Evolutionary conservation across 2,888 invertebrate genomes (phyloP), one percentile per base, ranked within the genome.

Genomic region (Sinhomidia bicolor): DNA sequence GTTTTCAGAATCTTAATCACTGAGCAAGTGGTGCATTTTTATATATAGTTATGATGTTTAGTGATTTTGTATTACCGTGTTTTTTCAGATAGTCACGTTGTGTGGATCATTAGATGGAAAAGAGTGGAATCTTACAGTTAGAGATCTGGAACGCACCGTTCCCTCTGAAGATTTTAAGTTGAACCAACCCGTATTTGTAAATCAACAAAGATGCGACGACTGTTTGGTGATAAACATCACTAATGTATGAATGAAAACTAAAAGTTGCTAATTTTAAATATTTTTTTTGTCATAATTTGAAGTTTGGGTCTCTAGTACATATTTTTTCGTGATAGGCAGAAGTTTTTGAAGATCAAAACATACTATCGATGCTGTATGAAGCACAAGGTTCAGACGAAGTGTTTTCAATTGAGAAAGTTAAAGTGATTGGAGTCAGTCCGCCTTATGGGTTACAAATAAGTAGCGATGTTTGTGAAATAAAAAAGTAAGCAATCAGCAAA

Each of bases 351-450:
- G 74, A 54, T 10, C 60, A 71, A 7, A 36, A 78, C 1, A 62
- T 85, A 20, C 7, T 32, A 7, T 9, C 5, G 0, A 29, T 23
- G 17, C 23, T 85, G 12, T 51, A 51, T n/a, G 54, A 47, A 29
- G 14, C 26, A 12, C 76, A 62, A 78, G 76, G 85, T 5, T 76
- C 68, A 0, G 68, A 68, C 29, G 79, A 78, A 54, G 6, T 85
- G 4, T 85, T n/a, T 51, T n/a, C n/a, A 3, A 36, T 85, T 10
- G 54, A 51, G 29, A 36, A 85, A n/a, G 85, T 85, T 0, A 65
- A 54, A 36, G 29, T 85, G 2, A 79, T 20, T 0, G 85, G 85
- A 0, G 26, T 0, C 0, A 1, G 23, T 9, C 85, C 85, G 1
- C 85, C 85, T 0, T 85, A 79, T n/a, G 1, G 10, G 14, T 20